Base-by-base conservation (phyloP, 2,797 vertebrate genomes). In the Notolabrus celidotus region DNA sequence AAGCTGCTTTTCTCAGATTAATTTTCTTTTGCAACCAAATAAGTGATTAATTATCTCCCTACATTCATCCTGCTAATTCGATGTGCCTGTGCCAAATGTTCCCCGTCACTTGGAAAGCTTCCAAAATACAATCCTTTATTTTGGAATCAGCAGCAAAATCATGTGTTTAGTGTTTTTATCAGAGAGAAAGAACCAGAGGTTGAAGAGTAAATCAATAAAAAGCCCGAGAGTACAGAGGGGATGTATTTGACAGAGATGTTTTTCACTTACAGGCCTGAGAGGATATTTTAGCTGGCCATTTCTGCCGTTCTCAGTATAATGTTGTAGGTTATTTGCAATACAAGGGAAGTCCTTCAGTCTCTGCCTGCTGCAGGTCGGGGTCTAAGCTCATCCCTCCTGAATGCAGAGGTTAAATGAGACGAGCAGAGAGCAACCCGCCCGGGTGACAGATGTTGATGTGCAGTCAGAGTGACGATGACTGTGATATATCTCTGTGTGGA, bases 101-200 rank as follows among this genome's bases (percentile, higher is more conserved):
- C 36, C 19, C 43, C 29, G n/a, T 36, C 19, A 17, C 16, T 31
- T 31, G 20, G 54, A 31, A 27, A 43, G 42, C 22, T 1, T 49
- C 34, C 25, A 25, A 8, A 52, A 7, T 27, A 25, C 1, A n/a
- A 19, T n/a, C 47, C 41, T 53, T 47, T 59, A 34, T 69, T 67
- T 64, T 66, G 33, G 17, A 53, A 22, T 58, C 59, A 69, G 58
- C 31, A 45, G 47, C 23, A 58, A 54, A 54, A 57, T 51, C 25
- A 27, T 20, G 31, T 60, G 60, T 58, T 33, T 49, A 4, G 53
- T 36, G 53, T 27, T 19, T 23, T 16, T 15, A 41, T 55, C 22
- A 49, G 34, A 34, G 45, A 29, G 6, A 7, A 51, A 41, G 10
- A 33, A 12, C 20, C 10, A 49, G 12, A 47, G 8, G 22, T 10